A percentile compares a stretch with the other conserved stretches of the same genome.
phyloP scores from a whole-genome alignment of 2,888 invertebrate species.

The Aleiodes leptofemur region DNA sequence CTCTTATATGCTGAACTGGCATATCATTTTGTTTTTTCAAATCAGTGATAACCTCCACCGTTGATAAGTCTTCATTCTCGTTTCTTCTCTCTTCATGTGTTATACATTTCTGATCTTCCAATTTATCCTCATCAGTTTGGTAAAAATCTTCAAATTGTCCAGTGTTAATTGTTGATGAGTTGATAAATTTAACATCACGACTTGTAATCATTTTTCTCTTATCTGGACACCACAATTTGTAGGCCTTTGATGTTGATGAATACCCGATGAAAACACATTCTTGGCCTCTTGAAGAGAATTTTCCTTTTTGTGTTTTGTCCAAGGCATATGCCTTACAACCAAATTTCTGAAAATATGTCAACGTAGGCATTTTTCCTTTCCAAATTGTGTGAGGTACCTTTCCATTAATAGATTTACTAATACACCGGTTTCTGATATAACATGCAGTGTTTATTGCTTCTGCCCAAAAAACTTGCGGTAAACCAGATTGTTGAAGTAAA shows the following conservation, averaged over 20 bases:
- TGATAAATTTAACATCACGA: slow-evolving; percentile 8
- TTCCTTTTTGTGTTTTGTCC: slow-evolving; percentile 14
- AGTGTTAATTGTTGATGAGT: background rate
- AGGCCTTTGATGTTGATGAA: background rate
- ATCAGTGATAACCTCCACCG: background rate
- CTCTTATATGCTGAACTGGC: background rate
- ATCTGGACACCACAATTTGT: background rate
- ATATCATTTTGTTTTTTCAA: background rate
- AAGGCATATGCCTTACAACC: background rate
- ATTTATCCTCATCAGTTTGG: background rate
- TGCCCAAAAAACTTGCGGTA: slow-evolving; percentile 48
- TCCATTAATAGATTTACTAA: slow-evolving; percentile 47
- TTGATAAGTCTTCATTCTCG: background rate
- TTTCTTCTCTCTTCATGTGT: background rate
- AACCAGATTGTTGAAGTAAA: slow-evolving; percentile 54
- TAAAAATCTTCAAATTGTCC: background rate
- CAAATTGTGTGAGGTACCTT: slow-evolving; percentile 52
- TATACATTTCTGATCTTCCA: background rate
- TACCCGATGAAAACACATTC: slow-evolving; percentile 17
- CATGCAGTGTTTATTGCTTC: slow-evolving; percentile 61
- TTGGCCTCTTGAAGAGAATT: background rate
- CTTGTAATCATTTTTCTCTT: background rate
- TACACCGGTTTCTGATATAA: slow-evolving; percentile 59
- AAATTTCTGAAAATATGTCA: slow-evolving; percentile 6
- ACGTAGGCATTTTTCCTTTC: slow-evolving; percentile 31